Base-by-base conservation (phyloP, 2,888 invertebrate genomes). In the Heteromurus nitidus region DNA sequence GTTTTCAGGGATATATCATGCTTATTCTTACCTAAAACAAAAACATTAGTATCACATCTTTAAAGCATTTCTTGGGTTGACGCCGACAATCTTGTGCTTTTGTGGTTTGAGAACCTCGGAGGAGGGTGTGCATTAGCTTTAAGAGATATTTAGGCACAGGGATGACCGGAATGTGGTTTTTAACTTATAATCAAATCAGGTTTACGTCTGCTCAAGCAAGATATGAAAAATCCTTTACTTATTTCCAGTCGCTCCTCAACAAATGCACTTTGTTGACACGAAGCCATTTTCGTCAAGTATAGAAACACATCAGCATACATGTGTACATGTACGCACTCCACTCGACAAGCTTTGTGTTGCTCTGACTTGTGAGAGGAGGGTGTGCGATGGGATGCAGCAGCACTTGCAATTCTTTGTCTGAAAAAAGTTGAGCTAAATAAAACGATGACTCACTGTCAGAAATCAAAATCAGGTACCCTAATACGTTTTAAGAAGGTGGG, bases 401-500 rank as follows among this genome's bases (percentile, higher is more conserved):
- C 26, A 62, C n/a, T n/a, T 36, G 24, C 55, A 55, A n/a, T 20
- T 11, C 24, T 24, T 68, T 47, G 60, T 36, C 53, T 53, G 24
- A 42, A 18, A 60, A 62, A 64, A 24, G 74, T 58, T 55, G 55
- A 30, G 65, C 82, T 82, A 82, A 82, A 77, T 82, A 73, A 73
- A 77, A 62, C 73, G 82, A 82, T 82, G 82, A 82, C 44, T 82
- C n/a, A n/a, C n/a, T n/a, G n/a, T n/a, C 82, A 82, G 77, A 72
- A 72, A 77, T 82, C 62, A 68, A 77, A 77, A 82, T 82, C 73
- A 68, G 76, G 76, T 76, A 58, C 68, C 76, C 68, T 64, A 60
- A 68, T n/a, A n/a, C n/a, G n/a, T n/a, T n/a, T n/a, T n/a, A n/a
- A n/a, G n/a, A n/a, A n/a, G n/a, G n/a, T n/a, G n/a, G n/a, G n/a